These are phyloP conservation scores for Marmota monax DNA, from an alignment of 2,113 vertebrate species.

Conservation along the genomic window DNA sequence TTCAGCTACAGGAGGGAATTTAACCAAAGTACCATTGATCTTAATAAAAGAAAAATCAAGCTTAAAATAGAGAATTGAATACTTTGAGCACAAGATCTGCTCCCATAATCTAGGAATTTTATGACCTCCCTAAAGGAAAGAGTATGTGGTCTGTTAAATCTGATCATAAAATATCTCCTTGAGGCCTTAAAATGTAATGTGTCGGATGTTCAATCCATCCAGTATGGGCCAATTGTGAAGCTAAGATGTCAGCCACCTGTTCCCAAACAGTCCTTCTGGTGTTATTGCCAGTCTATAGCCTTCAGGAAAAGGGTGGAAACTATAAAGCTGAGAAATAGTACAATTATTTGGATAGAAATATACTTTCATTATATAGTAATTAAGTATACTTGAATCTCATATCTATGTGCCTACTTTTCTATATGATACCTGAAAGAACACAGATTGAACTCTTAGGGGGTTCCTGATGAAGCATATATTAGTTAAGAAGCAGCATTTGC, in stretches of 20 bases:
- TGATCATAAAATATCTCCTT: slow-evolving; percentile 74
- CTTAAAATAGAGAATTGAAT: slow-evolving; percentile 70
- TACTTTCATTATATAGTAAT: neutral
- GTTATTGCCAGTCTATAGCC: neutral
- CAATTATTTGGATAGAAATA: slow-evolving; percentile 16
- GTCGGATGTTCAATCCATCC: neutral
- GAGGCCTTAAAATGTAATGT: slow-evolving; percentile 65
- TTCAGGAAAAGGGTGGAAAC: neutral
- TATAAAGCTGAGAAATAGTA: neutral
- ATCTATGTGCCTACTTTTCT: neutral
- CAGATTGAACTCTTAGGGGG: neutral
- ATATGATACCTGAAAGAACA: neutral
- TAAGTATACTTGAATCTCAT: neutral
- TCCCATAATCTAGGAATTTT: slow-evolving; percentile 73
- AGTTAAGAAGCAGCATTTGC: neutral
- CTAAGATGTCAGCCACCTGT: neutral
- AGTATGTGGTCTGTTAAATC: slow-evolving; percentile 75
- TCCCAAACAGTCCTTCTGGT: neutral
- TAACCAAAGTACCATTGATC: slow-evolving; percentile 49
- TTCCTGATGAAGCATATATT: neutral
- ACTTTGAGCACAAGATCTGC: slow-evolving; percentile 56
- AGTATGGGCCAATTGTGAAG: neutral
- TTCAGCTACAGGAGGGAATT: slow-evolving; percentile 48
- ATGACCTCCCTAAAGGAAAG: slow-evolving; percentile 71
- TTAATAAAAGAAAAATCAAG: slow-evolving; percentile 76